phyloP scores from a whole-genome alignment of 1,140 invertebrate genomes.

The Diachasmimorpha longicaudata region DNA sequence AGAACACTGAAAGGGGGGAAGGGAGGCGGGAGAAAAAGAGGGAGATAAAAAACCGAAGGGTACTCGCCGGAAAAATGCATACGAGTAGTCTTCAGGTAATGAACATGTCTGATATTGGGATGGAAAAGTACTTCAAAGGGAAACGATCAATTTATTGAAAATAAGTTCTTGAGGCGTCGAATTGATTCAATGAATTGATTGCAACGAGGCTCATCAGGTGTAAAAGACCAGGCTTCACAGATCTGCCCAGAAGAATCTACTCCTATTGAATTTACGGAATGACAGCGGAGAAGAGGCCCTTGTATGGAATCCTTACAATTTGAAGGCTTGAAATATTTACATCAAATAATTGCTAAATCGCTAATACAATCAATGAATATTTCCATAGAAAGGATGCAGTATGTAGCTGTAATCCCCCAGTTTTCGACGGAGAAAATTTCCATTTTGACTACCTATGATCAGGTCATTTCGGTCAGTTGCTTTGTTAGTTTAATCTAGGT shows the following conservation, averaged over 20 bases:
- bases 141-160: neutral
- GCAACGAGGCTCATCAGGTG: too few relatives aligned
- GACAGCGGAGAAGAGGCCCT: too few relatives aligned
- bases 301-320: too few relatives aligned
- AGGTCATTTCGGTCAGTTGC: slow-evolving; percentile 1
- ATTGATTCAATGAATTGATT: too few relatives aligned
- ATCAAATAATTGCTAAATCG: too few relatives aligned
- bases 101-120: neutral
- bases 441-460: neutral
- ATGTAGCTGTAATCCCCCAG: neutral
- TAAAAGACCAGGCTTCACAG: too few relatives aligned
- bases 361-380: neutral
- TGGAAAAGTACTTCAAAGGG: neutral
- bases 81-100: neutral
- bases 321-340: too few relatives aligned
- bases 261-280: too few relatives aligned
- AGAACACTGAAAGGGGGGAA: neutral
- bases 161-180: too few relatives aligned
- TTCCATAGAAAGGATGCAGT: neutral
- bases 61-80: neutral
- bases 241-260: too few relatives aligned
- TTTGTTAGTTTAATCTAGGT: slow-evolving; percentile 3
- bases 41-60: neutral
- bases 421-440: neutral
- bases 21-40: neutral